A percentile compares a stretch with the other conserved stretches of the same genome.
Conservation (phyloP, 2,113 vertebrate genomes). For the Bos indicus region DNA sequence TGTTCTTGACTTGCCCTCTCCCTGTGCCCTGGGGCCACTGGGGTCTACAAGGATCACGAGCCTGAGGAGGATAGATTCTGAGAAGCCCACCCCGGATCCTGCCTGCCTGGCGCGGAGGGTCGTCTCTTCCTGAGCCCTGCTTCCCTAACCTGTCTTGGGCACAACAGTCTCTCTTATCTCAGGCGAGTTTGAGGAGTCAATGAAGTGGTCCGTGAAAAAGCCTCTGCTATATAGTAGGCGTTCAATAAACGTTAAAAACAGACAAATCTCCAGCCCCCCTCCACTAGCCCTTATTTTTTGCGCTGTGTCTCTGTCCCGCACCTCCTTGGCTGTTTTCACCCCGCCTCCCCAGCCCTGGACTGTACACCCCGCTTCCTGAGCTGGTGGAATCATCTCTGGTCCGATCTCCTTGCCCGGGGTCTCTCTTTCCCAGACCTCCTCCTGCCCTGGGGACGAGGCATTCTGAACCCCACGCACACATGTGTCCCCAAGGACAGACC, state of each 20-base stretch:
- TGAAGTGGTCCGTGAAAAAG: neutral
- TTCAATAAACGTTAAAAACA: neutral
- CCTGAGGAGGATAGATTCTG: neutral
- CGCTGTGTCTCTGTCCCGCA: neutral
- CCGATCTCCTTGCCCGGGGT: neutral
- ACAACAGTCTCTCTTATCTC: neutral
- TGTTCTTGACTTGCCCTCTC: neutral
- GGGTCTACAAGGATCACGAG: too few relatives aligned
- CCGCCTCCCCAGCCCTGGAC: neutral
- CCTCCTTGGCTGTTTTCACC: neutral
- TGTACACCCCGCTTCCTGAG: neutral
- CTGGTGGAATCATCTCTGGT: neutral
- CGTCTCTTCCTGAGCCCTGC: neutral
- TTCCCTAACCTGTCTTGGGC: rapidly evolving
- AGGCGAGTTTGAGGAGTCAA: neutral
- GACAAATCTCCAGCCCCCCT: neutral
- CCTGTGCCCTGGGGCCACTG: neutral
- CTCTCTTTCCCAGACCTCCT: neutral
- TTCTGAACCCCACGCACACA: neutral
- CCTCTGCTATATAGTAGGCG: neutral
- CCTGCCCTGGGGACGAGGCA: neutral
- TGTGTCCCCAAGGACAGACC: neutral
- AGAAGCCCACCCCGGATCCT: neutral
- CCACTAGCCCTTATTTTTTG: neutral
- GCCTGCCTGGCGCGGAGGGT: rapidly evolving